phyloP scores from a whole-genome alignment of 2,888 invertebrate genomes.

The Dasysyrphus albostriatus region DNA sequence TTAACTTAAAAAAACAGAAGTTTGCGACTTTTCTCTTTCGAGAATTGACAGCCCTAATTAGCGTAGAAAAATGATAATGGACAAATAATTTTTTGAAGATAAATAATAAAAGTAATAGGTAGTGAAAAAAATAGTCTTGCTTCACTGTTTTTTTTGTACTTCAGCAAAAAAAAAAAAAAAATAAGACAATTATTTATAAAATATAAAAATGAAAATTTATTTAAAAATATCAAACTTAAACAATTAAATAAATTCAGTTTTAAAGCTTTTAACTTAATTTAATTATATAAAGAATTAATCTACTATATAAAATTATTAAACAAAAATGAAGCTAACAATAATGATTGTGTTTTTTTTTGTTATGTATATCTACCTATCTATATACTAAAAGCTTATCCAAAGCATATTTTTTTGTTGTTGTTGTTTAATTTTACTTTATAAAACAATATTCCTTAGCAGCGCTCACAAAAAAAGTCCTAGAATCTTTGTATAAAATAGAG shows the following conservation, averaged over 20 bases:
- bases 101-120: too few species aligned
- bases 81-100: too few species aligned
- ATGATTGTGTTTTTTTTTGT: not conserved
- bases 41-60: too few species aligned
- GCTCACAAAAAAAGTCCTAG: slow-evolving; percentile 29
- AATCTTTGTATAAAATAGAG: slow-evolving; percentile 68
- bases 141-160: not conserved
- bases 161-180: not conserved
- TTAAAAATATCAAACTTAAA: not conserved
- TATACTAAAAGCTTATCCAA: slow-evolving; percentile 53
- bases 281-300: not conserved
- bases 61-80: too few species aligned
- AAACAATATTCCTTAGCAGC: slow-evolving; percentile 32
- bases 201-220: slow-evolving; percentile 13
- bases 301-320: not conserved
- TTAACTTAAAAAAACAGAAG: too few species aligned
- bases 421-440: slow-evolving; percentile 6
- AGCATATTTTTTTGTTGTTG: slow-evolving; percentile 33
- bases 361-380: slow-evolving; percentile 45
- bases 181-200: slow-evolving; percentile 1
- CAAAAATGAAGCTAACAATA: not conserved
- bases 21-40: too few species aligned
- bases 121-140: too few species aligned
- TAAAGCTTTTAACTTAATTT: slow-evolving; percentile 3
- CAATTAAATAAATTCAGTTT: slow-evolving; percentile 6